These are phyloP conservation scores for Cryptomyrus ogoouensis DNA, from an alignment of 2,113 vertebrate species.

Conservation along the genomic window DNA sequence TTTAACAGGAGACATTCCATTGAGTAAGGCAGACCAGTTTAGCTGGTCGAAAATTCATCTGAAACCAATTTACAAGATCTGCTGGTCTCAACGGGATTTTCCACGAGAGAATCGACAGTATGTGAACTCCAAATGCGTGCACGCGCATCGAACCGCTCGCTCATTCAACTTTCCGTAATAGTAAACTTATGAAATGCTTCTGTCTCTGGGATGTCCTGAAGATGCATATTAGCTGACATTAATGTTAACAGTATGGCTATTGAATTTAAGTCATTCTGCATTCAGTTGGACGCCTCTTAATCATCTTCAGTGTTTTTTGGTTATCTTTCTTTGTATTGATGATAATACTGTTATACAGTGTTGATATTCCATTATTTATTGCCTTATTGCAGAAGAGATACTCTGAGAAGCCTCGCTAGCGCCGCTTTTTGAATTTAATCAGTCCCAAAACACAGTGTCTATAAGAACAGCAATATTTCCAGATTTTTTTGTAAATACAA, in stretches of 20 bases:
- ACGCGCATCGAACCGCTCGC: neutral
- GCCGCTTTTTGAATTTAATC: neutral
- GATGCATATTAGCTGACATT: neutral
- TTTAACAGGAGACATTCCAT: neutral
- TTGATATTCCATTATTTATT: neutral
- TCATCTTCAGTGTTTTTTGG: neutral
- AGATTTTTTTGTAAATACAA: neutral
- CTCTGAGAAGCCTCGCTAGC: neutral
- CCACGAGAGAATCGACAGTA: neutral
- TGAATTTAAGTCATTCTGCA: neutral
- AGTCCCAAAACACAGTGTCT: neutral
- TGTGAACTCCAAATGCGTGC: neutral
- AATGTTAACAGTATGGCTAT: neutral
- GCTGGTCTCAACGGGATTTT: neutral
- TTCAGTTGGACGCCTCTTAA: neutral
- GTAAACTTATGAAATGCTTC: neutral
- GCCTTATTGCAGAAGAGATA: neutral
- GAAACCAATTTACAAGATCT: constrained; percentile 2
- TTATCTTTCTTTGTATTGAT: neutral
- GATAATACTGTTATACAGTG: neutral
- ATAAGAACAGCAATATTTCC: neutral
- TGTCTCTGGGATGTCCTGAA: neutral
- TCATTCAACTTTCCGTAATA: neutral
- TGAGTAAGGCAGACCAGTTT: neutral
- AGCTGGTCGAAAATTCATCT: neutral